Evolutionary conservation across 2,797 vertebrate genomes (phyloP).

Genomic region (Sciaenops ocellatus): DNA sequence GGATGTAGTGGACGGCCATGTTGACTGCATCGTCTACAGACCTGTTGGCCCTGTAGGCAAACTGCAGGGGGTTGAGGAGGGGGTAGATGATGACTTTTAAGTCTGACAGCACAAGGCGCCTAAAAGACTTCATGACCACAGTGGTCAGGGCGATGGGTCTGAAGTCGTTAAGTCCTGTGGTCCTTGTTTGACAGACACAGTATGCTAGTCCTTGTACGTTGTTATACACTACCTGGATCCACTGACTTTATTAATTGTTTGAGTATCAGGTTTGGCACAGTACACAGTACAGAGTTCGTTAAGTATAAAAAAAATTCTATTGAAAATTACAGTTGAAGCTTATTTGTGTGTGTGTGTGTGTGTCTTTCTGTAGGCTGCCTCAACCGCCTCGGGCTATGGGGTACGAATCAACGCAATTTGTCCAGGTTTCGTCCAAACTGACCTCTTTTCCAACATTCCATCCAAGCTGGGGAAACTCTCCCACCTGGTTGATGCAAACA

Average conservation of each 20-base stretch:
- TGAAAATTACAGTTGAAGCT: neutral
- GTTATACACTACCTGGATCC: neutral
- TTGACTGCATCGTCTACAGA: too few species aligned
- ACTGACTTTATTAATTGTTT: neutral
- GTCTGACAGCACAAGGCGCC: too few species aligned
- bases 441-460: conserved; percentile 38
- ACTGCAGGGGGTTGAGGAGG: too few species aligned
- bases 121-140: too few species aligned
- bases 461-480: conserved; percentile 50
- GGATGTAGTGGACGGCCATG: too few species aligned
- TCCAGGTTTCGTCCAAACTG: conserved; percentile 77
- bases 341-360: neutral
- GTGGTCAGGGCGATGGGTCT: too few species aligned
- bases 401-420: conserved; percentile 82
- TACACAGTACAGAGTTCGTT: neutral
- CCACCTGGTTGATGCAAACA: neutral
- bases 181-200: too few species aligned
- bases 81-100: too few species aligned
- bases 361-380: conserved; percentile 64
- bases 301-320: neutral
- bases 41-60: too few species aligned
- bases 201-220: neutral
- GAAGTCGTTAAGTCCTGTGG: too few species aligned
- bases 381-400: conserved; percentile 58
- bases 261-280: neutral